phyloP scores from a whole-genome alignment of 2,113 vertebrate species.

The Climacteris rufus region DNA sequence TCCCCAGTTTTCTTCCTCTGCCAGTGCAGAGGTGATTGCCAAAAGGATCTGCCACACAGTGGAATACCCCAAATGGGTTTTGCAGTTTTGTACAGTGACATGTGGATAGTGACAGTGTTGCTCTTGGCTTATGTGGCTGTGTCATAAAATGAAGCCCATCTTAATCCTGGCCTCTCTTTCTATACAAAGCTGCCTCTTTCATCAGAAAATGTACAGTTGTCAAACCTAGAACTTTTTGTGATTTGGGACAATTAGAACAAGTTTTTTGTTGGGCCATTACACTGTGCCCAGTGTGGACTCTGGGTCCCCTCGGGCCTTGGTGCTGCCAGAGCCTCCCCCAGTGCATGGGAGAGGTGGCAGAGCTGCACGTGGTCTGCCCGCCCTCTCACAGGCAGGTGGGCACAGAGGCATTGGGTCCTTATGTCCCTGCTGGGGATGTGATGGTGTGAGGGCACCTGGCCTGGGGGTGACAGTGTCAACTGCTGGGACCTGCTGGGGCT shows the following conservation, averaged over 20 bases:
- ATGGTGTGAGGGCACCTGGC: fast-evolving
- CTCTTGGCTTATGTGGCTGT: background rate
- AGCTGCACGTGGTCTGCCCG: fast-evolving
- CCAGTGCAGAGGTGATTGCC: fast-evolving
- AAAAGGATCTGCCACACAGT: background rate
- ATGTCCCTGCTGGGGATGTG: background rate
- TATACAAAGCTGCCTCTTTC: background rate
- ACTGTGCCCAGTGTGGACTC: fast-evolving
- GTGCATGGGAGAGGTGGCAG: background rate
- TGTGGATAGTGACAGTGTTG: background rate
- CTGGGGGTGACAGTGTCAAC: background rate
- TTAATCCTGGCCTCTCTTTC: background rate
- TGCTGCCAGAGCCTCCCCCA: background rate
- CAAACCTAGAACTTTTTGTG: background rate
- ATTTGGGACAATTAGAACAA: background rate
- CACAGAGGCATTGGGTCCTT: fast-evolving
- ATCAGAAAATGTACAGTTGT: background rate
- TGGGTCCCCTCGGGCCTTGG: background rate
- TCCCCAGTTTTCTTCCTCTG: background rate
- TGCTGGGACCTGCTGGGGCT: background rate
- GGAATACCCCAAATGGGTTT: background rate
- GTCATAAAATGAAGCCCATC: background rate
- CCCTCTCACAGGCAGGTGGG: background rate
- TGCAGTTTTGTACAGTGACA: background rate
- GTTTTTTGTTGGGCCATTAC: background rate